phyloP scores from a whole-genome alignment of 30 jellyfish, hydroid and myxozoan genomes.

The Aurelia coerulea region DNA sequence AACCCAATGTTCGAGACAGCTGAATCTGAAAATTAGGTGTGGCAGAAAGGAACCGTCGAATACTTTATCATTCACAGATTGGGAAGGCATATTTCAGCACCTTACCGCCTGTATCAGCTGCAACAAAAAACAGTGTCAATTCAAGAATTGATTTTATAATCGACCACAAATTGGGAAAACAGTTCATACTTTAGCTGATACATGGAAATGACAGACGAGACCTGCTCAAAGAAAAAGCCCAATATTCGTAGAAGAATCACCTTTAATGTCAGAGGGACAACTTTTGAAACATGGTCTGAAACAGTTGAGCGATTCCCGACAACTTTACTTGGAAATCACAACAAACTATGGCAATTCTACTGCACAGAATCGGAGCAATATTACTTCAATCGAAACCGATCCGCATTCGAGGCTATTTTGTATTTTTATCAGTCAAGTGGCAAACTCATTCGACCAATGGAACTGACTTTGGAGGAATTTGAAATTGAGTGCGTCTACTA shows the following conservation, averaged over 20 bases:
- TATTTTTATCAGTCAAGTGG: constrained; percentile 79
- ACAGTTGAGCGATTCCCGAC: constrained; percentile 77
- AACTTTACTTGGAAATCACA: constrained; percentile 61
- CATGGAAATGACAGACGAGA: no score
- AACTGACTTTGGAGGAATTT: constrained; percentile 57
- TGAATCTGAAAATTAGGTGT: no score
- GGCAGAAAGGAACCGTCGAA: no score
- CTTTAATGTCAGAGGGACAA: constrained; percentile 80
- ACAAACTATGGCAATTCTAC: constrained; percentile 30
- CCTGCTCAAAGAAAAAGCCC: no score
- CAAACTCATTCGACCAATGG: constrained; percentile 69
- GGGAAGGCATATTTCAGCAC: no score
- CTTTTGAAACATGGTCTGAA: constrained; percentile 73
- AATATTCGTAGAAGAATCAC: constrained; percentile 32
- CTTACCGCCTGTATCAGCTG: no score
- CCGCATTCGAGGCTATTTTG: constrained; percentile 79
- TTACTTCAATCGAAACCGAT: constrained; percentile 64
- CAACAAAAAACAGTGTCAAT: no score
- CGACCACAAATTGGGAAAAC: no score
- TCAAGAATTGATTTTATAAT: no score
- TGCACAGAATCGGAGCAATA: constrained; percentile 25
- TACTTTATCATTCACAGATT: no score
- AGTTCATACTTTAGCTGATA: no score
- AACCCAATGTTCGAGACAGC: no score
- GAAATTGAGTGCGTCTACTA: constrained; percentile 71